phyloP scores from a whole-genome alignment of 2,888 invertebrate species.

The Lottia gigantea region DNA sequence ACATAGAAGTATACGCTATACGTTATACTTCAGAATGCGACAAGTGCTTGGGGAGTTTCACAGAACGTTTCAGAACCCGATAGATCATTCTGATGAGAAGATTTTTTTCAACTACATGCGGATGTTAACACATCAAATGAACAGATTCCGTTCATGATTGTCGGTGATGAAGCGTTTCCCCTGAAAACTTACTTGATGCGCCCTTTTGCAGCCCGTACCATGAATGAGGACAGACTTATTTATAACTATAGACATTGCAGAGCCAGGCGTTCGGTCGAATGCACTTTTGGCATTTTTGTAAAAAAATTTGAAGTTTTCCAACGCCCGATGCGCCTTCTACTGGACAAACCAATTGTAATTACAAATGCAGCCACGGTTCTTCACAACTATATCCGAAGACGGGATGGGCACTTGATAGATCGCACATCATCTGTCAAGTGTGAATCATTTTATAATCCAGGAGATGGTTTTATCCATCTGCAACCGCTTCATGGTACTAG shows the following conservation, averaged over 20 bases:
- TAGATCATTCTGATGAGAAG: too few species aligned
- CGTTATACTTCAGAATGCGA: too few species aligned
- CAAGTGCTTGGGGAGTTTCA: too few species aligned
- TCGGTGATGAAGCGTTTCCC: constrained; percentile 22
- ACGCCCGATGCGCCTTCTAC: constrained; percentile 13
- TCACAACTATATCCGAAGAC: constrained; percentile 14
- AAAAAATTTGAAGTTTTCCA: constrained; percentile 13
- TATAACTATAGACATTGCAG: constrained; percentile 15
- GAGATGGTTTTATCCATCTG: background rate
- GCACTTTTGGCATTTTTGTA: constrained; percentile 14
- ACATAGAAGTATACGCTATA: too few species aligned
- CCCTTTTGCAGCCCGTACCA: constrained; percentile 9
- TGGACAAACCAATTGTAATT: constrained; percentile 14
- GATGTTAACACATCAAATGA: constrained; percentile 6
- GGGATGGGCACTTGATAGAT: constrained; percentile 13
- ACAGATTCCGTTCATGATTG: constrained; percentile 13
- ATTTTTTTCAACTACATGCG: too few species aligned
- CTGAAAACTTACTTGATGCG: constrained; percentile 15
- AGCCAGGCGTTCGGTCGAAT: constrained; percentile 15
- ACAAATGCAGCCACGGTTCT: constrained; percentile 11
- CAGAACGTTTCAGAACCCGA: too few species aligned
- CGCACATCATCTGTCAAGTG: constrained; percentile 1
- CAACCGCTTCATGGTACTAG: background rate
- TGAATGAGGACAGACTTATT: background rate
- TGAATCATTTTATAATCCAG: background rate